Base-by-base conservation (phyloP, 2,113 vertebrate genomes). In the Piliocolobus tephrosceles region DNA sequence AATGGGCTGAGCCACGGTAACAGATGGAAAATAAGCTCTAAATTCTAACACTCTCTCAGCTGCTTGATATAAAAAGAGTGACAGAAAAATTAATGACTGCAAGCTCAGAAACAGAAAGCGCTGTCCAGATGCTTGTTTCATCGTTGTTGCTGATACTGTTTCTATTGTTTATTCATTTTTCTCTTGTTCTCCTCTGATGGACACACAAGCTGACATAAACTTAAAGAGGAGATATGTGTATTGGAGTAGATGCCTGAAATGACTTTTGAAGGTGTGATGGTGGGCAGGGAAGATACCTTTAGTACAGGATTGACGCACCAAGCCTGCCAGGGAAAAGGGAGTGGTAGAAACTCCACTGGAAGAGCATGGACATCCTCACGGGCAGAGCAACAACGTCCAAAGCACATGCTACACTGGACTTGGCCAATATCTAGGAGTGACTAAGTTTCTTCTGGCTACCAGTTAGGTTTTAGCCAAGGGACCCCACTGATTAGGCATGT, bases 381-480 rank as follows among this genome's bases (percentile, higher is more conserved):
- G 61, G 61, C 61, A 30, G 27, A 14, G 61, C 61, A 64, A 14
- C 13, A 8, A 25, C 0, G 1, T 43, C 14, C 7, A 47, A 40
- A 66, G 13, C 22, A 6, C 0, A n/a, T 9, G 18, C 43, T 27
- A 30, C 23, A 12, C 38, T 2, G 7, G 4, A 32, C 2, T 4
- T 18, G 2, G 8, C 3, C 22, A 32, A 0, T 2, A 17, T 43
- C 70, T 4, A 2, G 30, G 35, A 43, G 58, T 8, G 7, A 35
- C 0, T 6, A 38, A n/a, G 2, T 38, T 43, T 57, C 32, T 73
- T 20, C 25, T 7, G 40, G 52, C 30, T 22, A 2, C 27, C 12
- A 2, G 0, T 47, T 91, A 17, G 27, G 2, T 6, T 32, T n/a
- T 2, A 40, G 20, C 25, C 73, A 13, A 2, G 0, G 22, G 27